Percentiles rank a stretch among this genome's conserved stretches.
These are phyloP conservation scores for Quadroppia sp. DNA, from an alignment of 2,888 invertebrate species.

Conservation along the genomic window DNA sequence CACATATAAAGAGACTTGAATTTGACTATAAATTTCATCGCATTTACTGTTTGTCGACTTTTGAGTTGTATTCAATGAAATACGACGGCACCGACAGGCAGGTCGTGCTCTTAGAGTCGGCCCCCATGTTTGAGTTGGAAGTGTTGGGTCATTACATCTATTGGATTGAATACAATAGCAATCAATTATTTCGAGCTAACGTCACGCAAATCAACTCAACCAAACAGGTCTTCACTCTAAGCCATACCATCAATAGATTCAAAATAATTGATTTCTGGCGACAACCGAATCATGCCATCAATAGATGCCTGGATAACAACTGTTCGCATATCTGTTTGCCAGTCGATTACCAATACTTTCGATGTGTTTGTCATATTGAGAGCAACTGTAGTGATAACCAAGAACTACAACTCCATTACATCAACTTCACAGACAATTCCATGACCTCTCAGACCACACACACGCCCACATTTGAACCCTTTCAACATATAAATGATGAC, in stretches of 20 bases:
- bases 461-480: too few species aligned
- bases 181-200: constrained; percentile 28
- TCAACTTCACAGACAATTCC: not conserved
- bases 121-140: constrained; percentile 4
- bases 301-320: not conserved
- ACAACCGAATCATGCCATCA: not conserved
- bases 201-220: not conserved
- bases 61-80: not conserved
- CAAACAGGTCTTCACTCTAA: not conserved
- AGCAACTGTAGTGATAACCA: not conserved
- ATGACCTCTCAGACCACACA: too few species aligned
- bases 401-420: not conserved
- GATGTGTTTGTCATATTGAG: not conserved
- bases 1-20: constrained; percentile 1
- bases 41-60: not conserved
- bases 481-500: not conserved
- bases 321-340: constrained; percentile 19
- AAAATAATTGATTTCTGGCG: not conserved
- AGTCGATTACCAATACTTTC: not conserved
- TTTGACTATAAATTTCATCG: not conserved
- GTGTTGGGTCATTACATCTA: not conserved
- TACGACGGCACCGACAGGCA: constrained; percentile 21
- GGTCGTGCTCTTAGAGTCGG: not conserved
- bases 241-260: constrained; percentile 22
- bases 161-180: constrained; percentile 35